Evolutionary conservation across 2,888 invertebrate genomes (phyloP).

Genomic region (Acleris cristana): DNA sequence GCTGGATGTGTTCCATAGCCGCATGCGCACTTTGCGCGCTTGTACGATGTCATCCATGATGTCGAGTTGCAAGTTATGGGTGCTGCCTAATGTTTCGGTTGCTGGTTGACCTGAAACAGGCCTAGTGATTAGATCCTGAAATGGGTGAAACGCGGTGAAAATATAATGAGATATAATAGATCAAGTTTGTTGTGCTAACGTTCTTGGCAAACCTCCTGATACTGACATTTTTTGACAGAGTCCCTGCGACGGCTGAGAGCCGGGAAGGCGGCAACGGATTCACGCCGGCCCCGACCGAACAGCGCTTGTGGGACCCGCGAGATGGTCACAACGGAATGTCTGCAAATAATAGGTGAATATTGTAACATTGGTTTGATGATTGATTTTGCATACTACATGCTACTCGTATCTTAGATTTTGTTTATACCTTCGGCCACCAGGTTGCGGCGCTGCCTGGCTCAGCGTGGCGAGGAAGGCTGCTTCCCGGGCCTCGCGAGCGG

Average conservation of each 20-base stretch:
- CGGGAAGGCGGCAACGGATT: conserved; percentile 92
- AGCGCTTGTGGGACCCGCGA: conserved; percentile 90
- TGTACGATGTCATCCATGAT: conserved; percentile 95
- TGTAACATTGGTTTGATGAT: no score
- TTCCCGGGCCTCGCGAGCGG: conserved; percentile 90
- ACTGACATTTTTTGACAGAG: conserved; percentile 77
- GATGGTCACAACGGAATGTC: conserved; percentile 94
- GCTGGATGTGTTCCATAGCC: conserved; percentile 92
- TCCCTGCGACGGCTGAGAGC: conserved; percentile 77
- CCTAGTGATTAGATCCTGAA: conserved; percentile 35
- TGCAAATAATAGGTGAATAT: conserved; percentile 50
- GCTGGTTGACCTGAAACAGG: conserved; percentile 86
- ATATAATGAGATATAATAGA: neutral
- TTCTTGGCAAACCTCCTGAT: conserved; percentile 19
- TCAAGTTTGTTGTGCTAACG: neutral
- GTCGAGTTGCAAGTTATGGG: conserved; percentile 92
- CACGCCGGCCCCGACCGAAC: conserved; percentile 90
- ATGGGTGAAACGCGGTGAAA: neutral
- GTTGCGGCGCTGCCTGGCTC: conserved; percentile 88
- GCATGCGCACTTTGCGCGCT: conserved; percentile 92
- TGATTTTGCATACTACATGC: no score
- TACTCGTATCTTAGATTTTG: no score
- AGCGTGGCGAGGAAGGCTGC: conserved; percentile 93
- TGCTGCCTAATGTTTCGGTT: conserved; percentile 88
- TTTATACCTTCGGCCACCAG: conserved; percentile 86